These are phyloP conservation scores for Sminthopsis crassicaudata DNA, from an alignment of 2,113 vertebrate genomes.

Conservation along the genomic window DNA sequence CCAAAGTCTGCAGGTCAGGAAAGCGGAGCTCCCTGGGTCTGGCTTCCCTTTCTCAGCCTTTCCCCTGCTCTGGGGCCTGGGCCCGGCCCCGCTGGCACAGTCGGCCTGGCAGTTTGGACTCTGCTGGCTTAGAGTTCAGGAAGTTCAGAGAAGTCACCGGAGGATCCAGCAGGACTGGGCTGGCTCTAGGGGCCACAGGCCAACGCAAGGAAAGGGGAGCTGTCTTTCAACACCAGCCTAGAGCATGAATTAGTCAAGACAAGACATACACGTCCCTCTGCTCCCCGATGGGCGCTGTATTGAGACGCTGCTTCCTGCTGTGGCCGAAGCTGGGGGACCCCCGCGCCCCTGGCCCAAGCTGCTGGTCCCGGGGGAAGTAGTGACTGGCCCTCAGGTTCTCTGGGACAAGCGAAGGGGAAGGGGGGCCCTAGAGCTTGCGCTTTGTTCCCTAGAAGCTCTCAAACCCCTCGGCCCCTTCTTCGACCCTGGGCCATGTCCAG, in stretches of 20 bases:
- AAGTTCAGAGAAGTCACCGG: neutral
- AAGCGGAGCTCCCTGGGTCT: neutral
- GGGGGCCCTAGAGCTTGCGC: neutral
- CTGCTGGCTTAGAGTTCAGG: neutral
- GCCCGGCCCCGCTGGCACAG: neutral
- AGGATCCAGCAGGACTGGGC: neutral
- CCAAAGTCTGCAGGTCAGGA: neutral
- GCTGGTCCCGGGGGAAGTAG: neutral
- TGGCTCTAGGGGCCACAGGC: neutral
- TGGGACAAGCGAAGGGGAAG: neutral
- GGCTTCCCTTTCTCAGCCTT: slow-evolving; percentile 23
- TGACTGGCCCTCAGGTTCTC: accelerated
- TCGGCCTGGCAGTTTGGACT: neutral
- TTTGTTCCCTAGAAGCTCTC: neutral
- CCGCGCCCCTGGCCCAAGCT: neutral
- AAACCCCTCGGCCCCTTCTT: neutral
- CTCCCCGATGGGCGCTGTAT: neutral
- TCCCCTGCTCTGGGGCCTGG: neutral
- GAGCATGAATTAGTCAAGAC: neutral
- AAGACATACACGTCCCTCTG: neutral
- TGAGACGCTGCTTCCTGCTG: neutral
- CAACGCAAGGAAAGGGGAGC: neutral
- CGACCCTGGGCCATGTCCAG: neutral
- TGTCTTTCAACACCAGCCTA: neutral
- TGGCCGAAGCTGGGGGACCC: neutral